These are phyloP conservation scores for Rhodeus uyekii DNA, from an alignment of 2,797 vertebrate species.

Conservation along the genomic window DNA sequence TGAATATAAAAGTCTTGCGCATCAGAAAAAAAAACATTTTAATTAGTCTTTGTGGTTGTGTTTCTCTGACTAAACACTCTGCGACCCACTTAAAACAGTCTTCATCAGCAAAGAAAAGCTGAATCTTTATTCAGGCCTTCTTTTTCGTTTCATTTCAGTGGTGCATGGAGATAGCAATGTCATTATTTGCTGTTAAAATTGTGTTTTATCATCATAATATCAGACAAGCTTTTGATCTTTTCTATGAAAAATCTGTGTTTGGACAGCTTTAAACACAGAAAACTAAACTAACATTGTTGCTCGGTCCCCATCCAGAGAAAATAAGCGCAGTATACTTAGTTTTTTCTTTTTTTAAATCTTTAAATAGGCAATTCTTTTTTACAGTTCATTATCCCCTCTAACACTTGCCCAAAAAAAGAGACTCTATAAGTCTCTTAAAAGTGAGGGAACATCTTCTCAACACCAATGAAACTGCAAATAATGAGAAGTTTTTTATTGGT, in stretches of 20 bases:
- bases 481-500: too few species aligned
- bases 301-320: not conserved
- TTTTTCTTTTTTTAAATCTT: not conserved
- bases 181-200: not conserved
- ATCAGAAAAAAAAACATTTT: not conserved
- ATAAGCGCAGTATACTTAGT: not conserved
- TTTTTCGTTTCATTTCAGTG: not conserved
- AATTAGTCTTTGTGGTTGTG: not conserved
- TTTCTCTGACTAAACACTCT: not conserved
- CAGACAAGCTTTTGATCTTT: not conserved
- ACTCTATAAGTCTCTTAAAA: not conserved
- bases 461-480: too few species aligned
- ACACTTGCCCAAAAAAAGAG: not conserved
- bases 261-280: not conserved
- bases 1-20: not conserved
- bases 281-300: not conserved
- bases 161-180: not conserved
- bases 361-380: not conserved
- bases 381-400: not conserved
- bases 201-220: not conserved
- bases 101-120: not conserved
- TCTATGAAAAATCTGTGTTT: not conserved
- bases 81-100: not conserved
- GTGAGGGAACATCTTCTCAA: not conserved
- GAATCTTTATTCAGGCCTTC: not conserved